Evolutionary conservation across 1,140 invertebrate species (phyloP), one percentile per base, ranked within the genome.

Genomic region (Drosophila trapezifrons): DNA sequence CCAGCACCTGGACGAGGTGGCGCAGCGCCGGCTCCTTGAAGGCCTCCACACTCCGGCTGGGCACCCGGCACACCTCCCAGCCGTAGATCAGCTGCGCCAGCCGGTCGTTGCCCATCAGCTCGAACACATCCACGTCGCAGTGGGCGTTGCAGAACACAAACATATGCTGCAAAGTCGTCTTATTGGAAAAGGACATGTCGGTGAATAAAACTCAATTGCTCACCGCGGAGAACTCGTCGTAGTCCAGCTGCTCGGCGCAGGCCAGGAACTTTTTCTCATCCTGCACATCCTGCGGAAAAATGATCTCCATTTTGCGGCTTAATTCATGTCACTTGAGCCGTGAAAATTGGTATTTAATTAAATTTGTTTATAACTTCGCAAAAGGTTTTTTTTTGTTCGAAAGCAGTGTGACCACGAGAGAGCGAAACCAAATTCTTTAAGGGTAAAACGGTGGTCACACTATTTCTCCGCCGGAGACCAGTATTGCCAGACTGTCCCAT

Each of bases 101-200:
- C 3, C 90, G 80, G 40, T 91, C 83, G 17, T 91, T 72, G 0
- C 62, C 80, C 73, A 80, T 85, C 10, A 89, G 42, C 62, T 84
- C 86, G n/a, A 83, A 91, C 6, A 90, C 77, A 52, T 91, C 90
- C 40, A 91, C 43, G 57, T 91, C 90, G 49, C 77, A 78, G 58
- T 18, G 29, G 4, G 18, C 37, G 17, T 70, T 66, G 18, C 64
- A 78, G 25, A 79, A 91, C 2, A 78, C 40, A n/a, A 91, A 82
- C 79, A 90, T 85, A 75, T 76, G 69, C 84, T 89, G 67, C n/a
- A 32, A 52, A 45, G 18, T 15, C 12, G 6, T 52, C 9, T 49
- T 38, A 35, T 27, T 8, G 32, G 27, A 9, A 17, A 45, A 8
- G 6, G 5, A 1, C 2, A 5, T 10, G 2, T 35, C 2, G 22